phyloP scores from a whole-genome alignment of 2,888 invertebrate species.

The Spisula subtruncata region DNA sequence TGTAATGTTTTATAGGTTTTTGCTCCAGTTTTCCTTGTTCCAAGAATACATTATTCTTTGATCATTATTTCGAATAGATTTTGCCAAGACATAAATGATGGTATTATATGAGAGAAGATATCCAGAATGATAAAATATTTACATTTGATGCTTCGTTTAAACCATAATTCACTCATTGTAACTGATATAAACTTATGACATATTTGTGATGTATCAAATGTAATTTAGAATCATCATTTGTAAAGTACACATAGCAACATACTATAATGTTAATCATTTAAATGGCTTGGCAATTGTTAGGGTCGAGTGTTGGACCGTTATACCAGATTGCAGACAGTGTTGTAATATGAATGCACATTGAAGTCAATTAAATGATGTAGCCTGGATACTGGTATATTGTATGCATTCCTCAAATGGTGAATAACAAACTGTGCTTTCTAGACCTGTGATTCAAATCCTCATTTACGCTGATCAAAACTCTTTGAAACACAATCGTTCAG shows the following conservation, averaged over 20 bases:
- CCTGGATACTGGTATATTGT: no score
- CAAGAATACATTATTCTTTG: conserved; percentile 1
- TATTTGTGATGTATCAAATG: not conserved
- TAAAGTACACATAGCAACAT: no score
- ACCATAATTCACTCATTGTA: not conserved
- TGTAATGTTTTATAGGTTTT: conserved; percentile 4
- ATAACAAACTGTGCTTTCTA: no score
- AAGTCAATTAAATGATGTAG: no score
- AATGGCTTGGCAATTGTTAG: no score
- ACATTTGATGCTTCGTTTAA: not conserved
- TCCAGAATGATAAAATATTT: not conserved
- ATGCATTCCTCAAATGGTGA: no score
- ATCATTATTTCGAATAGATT: not conserved
- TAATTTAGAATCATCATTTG: not conserved
- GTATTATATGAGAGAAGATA: not conserved
- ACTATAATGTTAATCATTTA: no score
- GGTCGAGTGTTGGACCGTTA: no score
- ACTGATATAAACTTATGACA: not conserved
- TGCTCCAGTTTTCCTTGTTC: not conserved
- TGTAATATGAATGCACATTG: not conserved
- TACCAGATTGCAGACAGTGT: no score
- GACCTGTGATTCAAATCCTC: no score
- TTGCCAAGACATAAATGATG: not conserved
- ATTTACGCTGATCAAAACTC: no score
- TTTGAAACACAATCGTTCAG: no score